A percentile compares a stretch with the other conserved stretches of the same genome.
These are phyloP conservation scores for Esox niger DNA, from an alignment of 2,113 vertebrate genomes.

Conservation along the genomic window DNA sequence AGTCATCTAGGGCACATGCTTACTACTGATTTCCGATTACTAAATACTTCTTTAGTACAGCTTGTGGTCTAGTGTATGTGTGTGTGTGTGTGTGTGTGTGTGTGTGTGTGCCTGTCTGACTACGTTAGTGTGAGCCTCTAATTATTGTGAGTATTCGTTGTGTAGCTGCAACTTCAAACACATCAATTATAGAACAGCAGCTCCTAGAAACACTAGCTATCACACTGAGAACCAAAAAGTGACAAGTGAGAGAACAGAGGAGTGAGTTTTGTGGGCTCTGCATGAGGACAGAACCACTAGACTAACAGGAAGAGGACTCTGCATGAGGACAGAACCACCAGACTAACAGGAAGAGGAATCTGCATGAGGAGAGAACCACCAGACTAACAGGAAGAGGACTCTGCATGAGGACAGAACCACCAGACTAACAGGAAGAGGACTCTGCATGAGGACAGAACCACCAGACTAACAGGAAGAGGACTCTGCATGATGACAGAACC, in stretches of 20 bases:
- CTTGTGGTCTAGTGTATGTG: constrained; percentile 28
- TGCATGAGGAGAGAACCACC: constrained; percentile 15
- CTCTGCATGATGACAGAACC: too few relatives aligned
- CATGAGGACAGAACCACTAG: neutral
- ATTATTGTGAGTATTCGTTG: constrained; percentile 52
- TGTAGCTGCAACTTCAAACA: constrained; percentile 66
- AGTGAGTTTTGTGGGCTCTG: constrained; percentile 17
- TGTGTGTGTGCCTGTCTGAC: constrained; percentile 28
- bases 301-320: constrained; percentile 2
- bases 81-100: constrained; percentile 28
- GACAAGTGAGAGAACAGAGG: constrained; percentile 14
- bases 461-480: too few relatives aligned
- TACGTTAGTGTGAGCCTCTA: too few relatives aligned
- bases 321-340: constrained; percentile 10
- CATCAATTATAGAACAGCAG: constrained; percentile 62
- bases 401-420: too few relatives aligned
- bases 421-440: too few relatives aligned
- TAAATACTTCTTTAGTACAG: constrained; percentile 15
- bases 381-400: too few relatives aligned
- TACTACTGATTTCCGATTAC: too few relatives aligned
- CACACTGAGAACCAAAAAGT: constrained; percentile 50
- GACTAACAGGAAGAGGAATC: constrained; percentile 17
- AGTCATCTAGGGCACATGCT: neutral
- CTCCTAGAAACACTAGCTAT: constrained; percentile 52
- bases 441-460: constrained; percentile 19